A percentile compares a stretch with the other conserved stretches of the same genome.
These are phyloP conservation scores for Portevinia maculata DNA, from an alignment of 2,888 invertebrate genomes.

Conservation along the genomic window DNA sequence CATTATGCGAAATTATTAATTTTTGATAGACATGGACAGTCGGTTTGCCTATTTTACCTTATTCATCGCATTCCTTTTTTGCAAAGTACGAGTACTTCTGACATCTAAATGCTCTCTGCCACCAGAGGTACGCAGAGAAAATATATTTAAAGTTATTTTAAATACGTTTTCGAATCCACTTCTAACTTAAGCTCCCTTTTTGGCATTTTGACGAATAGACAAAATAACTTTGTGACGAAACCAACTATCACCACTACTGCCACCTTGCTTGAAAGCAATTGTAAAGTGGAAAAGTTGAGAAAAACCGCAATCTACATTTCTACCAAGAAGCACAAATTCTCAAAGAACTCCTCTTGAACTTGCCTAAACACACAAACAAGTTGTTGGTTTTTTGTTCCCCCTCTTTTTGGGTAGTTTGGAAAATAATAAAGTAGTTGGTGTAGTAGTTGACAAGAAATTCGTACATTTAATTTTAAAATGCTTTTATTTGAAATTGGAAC, in stretches of 20 bases:
- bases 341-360: constrained; percentile 44
- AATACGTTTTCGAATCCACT: constrained; percentile 33
- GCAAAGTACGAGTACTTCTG: neutral
- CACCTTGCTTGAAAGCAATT: constrained; percentile 33
- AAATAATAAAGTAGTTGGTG: constrained; percentile 25
- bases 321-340: neutral
- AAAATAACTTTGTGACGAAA: constrained; percentile 60
- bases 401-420: constrained; percentile 9
- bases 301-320: constrained; percentile 58
- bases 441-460: constrained; percentile 16
- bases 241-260: constrained; percentile 43
- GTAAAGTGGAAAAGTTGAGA: constrained; percentile 66
- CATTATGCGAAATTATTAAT: constrained; percentile 10
- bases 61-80: neutral
- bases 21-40: constrained; percentile 14
- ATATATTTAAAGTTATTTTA: constrained; percentile 39
- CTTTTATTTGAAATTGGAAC: constrained; percentile 13
- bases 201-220: constrained; percentile 66
- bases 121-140: constrained; percentile 5
- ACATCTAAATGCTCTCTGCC: neutral
- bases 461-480: constrained; percentile 9
- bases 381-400: neutral
- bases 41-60: neutral
- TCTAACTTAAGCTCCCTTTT: constrained; percentile 38
- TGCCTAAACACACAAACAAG: constrained; percentile 24